Base-by-base conservation (phyloP, 2,113 vertebrate genomes). In the Poecilia latipinna region DNA sequence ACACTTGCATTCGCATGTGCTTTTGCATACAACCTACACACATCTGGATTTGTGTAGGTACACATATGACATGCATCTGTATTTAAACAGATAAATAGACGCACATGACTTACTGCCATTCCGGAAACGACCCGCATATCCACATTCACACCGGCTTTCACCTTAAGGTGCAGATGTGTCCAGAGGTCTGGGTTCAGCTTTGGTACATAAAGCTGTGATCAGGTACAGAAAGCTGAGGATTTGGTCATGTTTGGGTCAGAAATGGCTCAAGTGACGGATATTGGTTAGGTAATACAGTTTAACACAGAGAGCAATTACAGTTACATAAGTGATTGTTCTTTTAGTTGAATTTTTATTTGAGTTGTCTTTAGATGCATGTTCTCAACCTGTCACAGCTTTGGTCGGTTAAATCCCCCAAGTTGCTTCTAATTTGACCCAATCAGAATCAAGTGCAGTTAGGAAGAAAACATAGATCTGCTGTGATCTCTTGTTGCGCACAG, bases 191-290 rank as follows among this genome's bases (percentile, higher is more conserved):
- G 28, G 44, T 83, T 61, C 51, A 65, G 64, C 51, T 57, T n/a
- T 57, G 24, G 54, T 39, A 4, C 74, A 68, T 19, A 44, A 60
- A 69, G 35, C 11, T 31, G 64, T 74, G 32, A 63, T 31, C 77
- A 61, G 66, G 80, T 83, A 74, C 70, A 74, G 82, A 8, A 12
- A 80, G 42, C 44, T 74, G 37, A 72, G 74, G 44, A n/a, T 83
- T 72, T 61, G 48, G 26, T 63, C 35, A 0, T 32, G 5, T 78
- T 57, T 24, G 22, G n/a, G 65, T 19, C 19, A 28, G 22, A 8
- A 35, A 13, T 0, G 64, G 48, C 28, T 61, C 54, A 70, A 42
- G 61, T 72, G 77, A 77, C 19, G 54, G 5, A 51, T 12, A n/a
- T 57, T n/a, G 8, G 17, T 57, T 10, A 57, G 24, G 8, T 11